These are phyloP conservation scores for Zapus hudsonius DNA, from an alignment of 2,113 vertebrate species.

Conservation along the genomic window DNA sequence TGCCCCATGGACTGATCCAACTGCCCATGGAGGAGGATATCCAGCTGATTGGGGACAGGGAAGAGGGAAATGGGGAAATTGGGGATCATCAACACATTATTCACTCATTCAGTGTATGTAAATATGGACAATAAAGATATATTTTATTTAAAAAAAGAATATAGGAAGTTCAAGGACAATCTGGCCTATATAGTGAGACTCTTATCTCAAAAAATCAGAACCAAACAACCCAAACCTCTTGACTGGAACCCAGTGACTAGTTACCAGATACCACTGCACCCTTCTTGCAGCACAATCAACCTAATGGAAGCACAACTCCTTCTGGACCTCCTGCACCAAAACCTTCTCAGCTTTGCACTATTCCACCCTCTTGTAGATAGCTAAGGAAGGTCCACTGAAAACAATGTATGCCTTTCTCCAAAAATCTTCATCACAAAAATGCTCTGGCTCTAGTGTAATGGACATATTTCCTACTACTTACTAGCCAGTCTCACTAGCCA, in stretches of 20 bases:
- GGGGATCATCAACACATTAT: no score
- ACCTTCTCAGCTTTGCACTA: neutral
- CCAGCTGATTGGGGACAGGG: no score
- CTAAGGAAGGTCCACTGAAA: neutral
- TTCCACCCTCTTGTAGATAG: neutral
- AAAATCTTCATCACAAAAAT: neutral
- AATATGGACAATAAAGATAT: no score
- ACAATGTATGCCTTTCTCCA: neutral
- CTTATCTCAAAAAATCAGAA: neutral
- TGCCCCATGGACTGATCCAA: no score
- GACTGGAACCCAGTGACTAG: neutral
- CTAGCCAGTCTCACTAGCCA: neutral
- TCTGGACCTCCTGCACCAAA: rapidly evolving
- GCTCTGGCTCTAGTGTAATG: neutral
- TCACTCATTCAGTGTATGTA: no score
- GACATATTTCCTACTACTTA: neutral
- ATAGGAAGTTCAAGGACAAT: neutral
- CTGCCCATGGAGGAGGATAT: no score
- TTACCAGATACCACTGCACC: neutral
- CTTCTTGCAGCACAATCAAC: neutral
- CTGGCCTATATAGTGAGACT: neutral
- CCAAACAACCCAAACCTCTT: neutral
- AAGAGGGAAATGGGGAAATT: no score
- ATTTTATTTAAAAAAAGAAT: no score
- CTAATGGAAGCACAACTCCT: neutral